phyloP scores from a whole-genome alignment of 2,113 vertebrate genomes.

The Sebastes fasciatus region DNA sequence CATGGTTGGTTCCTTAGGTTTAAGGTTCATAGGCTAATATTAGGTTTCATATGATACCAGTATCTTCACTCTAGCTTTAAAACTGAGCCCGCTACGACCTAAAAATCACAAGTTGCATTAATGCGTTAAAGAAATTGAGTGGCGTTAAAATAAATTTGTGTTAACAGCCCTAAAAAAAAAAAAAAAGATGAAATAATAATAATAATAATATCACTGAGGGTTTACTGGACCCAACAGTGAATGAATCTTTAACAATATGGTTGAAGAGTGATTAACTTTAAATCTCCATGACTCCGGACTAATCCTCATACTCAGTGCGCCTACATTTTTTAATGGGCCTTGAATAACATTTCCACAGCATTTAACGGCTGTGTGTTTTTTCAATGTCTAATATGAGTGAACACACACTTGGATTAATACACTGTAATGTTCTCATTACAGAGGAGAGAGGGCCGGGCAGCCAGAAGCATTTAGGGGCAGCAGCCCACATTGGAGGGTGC shows the following conservation, averaged over 20 bases:
- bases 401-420: constrained; percentile 68
- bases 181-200: not conserved
- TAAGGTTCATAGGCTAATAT: no score
- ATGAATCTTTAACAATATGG: constrained; percentile 60
- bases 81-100: no score
- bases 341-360: constrained; percentile 51
- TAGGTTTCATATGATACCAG: no score
- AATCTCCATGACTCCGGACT: constrained; percentile 61
- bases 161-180: no score
- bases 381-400: constrained; percentile 59
- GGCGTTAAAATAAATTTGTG: no score
- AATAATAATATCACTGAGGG: constrained; percentile 25
- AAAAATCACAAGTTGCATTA: no score
- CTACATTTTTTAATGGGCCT: constrained; percentile 54
- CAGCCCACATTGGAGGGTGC: constrained; percentile 19
- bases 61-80: no score
- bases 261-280: constrained; percentile 66
- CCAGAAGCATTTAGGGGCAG: constrained; percentile 45
- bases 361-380: constrained; percentile 62
- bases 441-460: constrained; percentile 12
- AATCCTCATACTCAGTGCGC: constrained; percentile 55
- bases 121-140: no score
- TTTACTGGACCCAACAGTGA: constrained; percentile 26
- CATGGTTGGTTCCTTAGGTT: no score
- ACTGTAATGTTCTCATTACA: constrained; percentile 68